Evolutionary conservation across 2,888 invertebrate genomes (phyloP), one percentile per base, ranked within the genome.

Genomic region (Heliconius hortense): DNA sequence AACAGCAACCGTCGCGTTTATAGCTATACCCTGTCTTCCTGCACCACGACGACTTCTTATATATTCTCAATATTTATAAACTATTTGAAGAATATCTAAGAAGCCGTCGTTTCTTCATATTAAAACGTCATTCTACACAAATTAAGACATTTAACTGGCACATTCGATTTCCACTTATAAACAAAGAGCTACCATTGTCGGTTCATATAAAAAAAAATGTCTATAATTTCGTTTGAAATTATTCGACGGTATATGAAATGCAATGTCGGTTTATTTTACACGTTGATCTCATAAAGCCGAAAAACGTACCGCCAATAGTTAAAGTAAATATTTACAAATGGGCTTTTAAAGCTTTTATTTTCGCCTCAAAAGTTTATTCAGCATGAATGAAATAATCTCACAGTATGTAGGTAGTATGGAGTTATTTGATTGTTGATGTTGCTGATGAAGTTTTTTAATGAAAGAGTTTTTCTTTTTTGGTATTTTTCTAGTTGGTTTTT

Each of bases 311-410:
- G 53, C 69, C 31, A 35, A 69, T 56, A 69, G 56, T 59, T 35
- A 56, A 69, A 24, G 69, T 69, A 69, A 69, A 69, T 69, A 69
- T 69, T 69, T 69, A 69, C 24, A 56, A 35, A 56, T 56, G 35
- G 31, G 69, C 69, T 69, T 56, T 69, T 31, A 56, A 21, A 56
- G 56, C 56, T 35, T 69, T 56, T 69, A 69, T 69, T 56, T 69
- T n/a, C n/a, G 35, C 56, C 56, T 59, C 31, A 56, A 53, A 69
- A 56, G 69, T 69, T 69, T 69, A 53, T 69, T 69, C 35, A 35
- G 69, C 24, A 35, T 69, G 35, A 69, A 69, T 69, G 69, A 69
- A 56, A 69, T 69, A 69, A 56, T 69, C 69, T 69, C 28, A n/a
- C 15, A 31, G 68, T 26, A 13, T 13, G 43, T 56, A 11, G 1